Base-by-base conservation (phyloP, 2,888 invertebrate species). In the Deroplatys truncata region DNA sequence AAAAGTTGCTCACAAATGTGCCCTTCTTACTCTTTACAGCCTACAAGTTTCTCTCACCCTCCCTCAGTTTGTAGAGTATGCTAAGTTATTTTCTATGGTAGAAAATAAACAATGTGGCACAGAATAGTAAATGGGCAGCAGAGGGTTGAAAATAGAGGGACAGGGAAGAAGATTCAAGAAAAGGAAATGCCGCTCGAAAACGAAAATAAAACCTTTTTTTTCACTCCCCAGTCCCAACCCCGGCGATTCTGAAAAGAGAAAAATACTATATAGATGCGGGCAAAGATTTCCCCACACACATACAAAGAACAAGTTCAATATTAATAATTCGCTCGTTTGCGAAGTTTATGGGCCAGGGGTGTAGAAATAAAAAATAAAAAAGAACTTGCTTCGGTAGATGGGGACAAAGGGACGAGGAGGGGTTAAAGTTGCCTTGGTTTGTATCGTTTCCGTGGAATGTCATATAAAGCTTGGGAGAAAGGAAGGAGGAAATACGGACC, bases 311-410 rank as follows among this genome's bases (percentile, higher is more conserved):
- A 90, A 90, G 88, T 90, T 89, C 90, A 90, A 90, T 91, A 89
- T 90, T 91, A 91, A 91, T 91, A 91, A 91, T 90, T 91, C 89
- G 86, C 88, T 91, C 91, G 91, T 91, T 91, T 89, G 89, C 84
- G 43, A 90, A 88, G 90, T 90, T 91, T 91, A 90, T 90, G 89
- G 84, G 83, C 29, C 35, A 82, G 87, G 85, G 89, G 49, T 88
- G 90, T 43, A 85, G 82, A 83, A 88, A 88, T 84, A 89, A 89
- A 86, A 87, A 84, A 56, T 56, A 56, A 82, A 85, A 43, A 29
- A 72, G 85, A 43, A 85, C 29, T 82, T 31, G 43, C 28, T 28
- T 28, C 72, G 86, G 82, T 85, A 35, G 29, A 43, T n/a, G 83
- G 85, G 89, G 29, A 56, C 88, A 89, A 86, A 84, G 82, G 29